Evolutionary conservation across 2,888 invertebrate species (phyloP), one percentile per base, ranked within the genome.

Genomic region (Dicranocentrus wangi): DNA sequence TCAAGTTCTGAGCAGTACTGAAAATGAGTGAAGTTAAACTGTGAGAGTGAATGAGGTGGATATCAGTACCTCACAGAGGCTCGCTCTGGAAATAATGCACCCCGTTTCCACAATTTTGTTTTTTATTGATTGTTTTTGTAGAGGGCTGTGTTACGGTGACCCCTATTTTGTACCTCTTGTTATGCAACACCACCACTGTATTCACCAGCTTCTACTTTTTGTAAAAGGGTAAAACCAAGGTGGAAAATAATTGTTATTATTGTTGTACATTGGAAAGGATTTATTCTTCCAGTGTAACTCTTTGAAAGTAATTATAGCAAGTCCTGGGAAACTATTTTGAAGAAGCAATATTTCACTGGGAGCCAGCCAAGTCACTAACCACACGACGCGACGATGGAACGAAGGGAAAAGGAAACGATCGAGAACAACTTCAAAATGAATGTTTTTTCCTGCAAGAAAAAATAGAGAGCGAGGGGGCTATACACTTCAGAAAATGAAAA

Each of bases 261-360:
- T 5, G 25, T 1, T 39, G 25, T 21, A 39, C 32, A 32, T 71
- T 60, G 23, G 19, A 61, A 76, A 76, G 61, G 68, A 76, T 76
- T 76, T 76, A 76, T 76, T 42, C 23, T 76, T 69, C 51, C 27
- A 21, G 32, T 76, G 76, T 61, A 76, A 76, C 76, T 76, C 76
- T 76, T 68, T 69, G 27, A 69, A 69, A 69, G 60, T 76, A 76
- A 76, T 76, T 76, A 76, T 68, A 43, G 43, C 68, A 68, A 76
- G 69, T 60, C 76, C 53, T 75, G 68, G 61, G 76, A 76, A 72
- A 68, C 68, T 47, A 60, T 76, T 76, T 61, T 42, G 60, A 60
- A 60, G 47, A 47, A 61, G 61, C 68, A 69, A 76, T 76, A 76
- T 76, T 76, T 76, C 76, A 76, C 76, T 61, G 51, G 19, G 39